phyloP scores from a whole-genome alignment of 2,888 invertebrate species.

The Brassicogethes aeneus region DNA sequence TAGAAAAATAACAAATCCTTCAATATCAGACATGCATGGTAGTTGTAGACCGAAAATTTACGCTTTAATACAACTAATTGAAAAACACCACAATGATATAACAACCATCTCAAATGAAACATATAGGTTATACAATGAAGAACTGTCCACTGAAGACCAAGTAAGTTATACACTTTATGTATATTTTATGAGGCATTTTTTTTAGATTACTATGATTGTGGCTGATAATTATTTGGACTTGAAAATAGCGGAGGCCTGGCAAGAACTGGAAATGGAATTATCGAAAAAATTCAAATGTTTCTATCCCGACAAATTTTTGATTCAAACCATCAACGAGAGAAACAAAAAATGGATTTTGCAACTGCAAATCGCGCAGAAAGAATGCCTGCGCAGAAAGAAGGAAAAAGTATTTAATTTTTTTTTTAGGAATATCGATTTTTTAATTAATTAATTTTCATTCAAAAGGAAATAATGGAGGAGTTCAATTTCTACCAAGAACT shows the following conservation, averaged over 20 bases:
- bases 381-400: constrained; percentile 24
- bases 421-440: too few relatives aligned
- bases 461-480: constrained; percentile 33
- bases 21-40: constrained; percentile 36
- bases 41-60: constrained; percentile 43
- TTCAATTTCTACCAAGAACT: constrained; percentile 32
- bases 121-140: constrained; percentile 34
- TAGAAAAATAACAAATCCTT: constrained; percentile 29
- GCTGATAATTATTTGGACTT: constrained; percentile 41
- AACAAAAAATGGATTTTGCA: constrained; percentile 33
- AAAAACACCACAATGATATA: constrained; percentile 28
- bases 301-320: constrained; percentile 34
- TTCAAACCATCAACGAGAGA: constrained; percentile 32
- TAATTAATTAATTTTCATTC: too few relatives aligned
- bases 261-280: constrained; percentile 36
- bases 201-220: constrained; percentile 38
- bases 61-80: constrained; percentile 36
- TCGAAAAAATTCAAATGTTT: constrained; percentile 32
- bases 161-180: constrained; percentile 19
- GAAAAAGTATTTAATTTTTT: constrained; percentile 21
- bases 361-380: constrained; percentile 33
- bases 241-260: constrained; percentile 42
- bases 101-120: constrained; percentile 33
- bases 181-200: constrained; percentile 2
- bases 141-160: constrained; percentile 32